Evolutionary conservation across 1,140 invertebrate species (phyloP).

Genomic region (Triops longicaudatus): DNA sequence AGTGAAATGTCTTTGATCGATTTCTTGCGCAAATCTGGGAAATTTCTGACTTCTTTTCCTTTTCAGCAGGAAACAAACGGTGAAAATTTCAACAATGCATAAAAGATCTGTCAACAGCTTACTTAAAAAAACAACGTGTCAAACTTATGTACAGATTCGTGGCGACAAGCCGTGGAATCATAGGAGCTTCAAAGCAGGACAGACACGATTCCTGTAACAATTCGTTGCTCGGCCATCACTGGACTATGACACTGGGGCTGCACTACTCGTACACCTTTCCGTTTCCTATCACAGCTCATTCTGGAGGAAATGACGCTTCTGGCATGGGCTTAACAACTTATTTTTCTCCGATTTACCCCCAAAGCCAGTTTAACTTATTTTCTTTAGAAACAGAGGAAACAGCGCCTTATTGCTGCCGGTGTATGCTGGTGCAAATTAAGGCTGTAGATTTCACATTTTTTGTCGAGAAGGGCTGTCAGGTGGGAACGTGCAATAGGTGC

Average conservation of each 20-base stretch:
- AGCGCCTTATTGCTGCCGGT: neutral
- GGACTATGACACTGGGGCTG: neutral
- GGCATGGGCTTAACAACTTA: neutral
- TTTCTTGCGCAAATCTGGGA: neutral
- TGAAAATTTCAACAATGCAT: neutral
- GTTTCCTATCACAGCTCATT: slow-evolving; percentile 11
- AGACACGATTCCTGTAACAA: neutral
- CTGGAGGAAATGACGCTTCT: neutral
- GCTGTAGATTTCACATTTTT: neutral
- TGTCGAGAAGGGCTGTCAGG: neutral
- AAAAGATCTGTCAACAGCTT: neutral
- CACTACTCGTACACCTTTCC: neutral
- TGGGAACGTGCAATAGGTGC: neutral
- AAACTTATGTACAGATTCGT: neutral
- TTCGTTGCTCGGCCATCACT: slow-evolving; percentile 14
- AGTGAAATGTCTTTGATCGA: neutral
- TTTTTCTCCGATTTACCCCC: neutral
- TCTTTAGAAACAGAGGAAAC: neutral
- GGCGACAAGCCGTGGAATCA: neutral
- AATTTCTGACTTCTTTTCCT: neutral
- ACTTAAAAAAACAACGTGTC: neutral
- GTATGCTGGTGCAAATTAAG: neutral
- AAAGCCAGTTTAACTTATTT: neutral
- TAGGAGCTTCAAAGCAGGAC: neutral
- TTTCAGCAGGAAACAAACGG: neutral